Evolutionary conservation across 2,113 vertebrate genomes (phyloP).

Genomic region (Passer montanus): DNA sequence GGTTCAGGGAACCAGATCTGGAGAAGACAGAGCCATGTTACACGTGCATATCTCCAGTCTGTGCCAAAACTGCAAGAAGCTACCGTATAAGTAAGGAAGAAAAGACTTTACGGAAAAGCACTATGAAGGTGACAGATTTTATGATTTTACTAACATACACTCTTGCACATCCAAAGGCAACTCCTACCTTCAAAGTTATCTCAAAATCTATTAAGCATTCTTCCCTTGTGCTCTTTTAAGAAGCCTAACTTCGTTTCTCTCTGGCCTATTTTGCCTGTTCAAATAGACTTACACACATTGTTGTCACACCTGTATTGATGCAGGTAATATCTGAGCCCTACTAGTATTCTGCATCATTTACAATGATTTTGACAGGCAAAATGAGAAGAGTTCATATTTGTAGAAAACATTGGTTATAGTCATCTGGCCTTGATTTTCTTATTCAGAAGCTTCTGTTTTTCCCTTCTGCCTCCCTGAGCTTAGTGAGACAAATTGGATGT

Average conservation of each 20-base stretch:
- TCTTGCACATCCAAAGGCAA: not conserved
- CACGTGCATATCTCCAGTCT: not conserved
- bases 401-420: not conserved
- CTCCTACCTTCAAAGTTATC: not conserved
- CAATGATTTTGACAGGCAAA: not conserved
- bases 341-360: not conserved
- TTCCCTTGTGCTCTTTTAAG: not conserved
- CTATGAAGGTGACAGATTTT: not conserved
- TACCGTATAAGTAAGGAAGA: not conserved
- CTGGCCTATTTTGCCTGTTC: not conserved
- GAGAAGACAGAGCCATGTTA: not conserved
- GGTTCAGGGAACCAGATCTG: not conserved
- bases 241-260: not conserved
- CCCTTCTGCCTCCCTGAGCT: not conserved
- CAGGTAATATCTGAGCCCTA: not conserved
- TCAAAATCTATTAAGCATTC: not conserved
- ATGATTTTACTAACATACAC: not conserved
- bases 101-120: not conserved
- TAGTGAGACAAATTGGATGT: not conserved
- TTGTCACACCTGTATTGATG: not conserved
- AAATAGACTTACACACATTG: not conserved
- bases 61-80: not conserved
- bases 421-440: not conserved
- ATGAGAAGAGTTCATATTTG: not conserved
- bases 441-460: not conserved